A percentile compares a stretch with the other conserved stretches of the same genome.
Evolutionary conservation across 2,797 vertebrate species (phyloP).

Genomic region (Spinus olivaceus): DNA sequence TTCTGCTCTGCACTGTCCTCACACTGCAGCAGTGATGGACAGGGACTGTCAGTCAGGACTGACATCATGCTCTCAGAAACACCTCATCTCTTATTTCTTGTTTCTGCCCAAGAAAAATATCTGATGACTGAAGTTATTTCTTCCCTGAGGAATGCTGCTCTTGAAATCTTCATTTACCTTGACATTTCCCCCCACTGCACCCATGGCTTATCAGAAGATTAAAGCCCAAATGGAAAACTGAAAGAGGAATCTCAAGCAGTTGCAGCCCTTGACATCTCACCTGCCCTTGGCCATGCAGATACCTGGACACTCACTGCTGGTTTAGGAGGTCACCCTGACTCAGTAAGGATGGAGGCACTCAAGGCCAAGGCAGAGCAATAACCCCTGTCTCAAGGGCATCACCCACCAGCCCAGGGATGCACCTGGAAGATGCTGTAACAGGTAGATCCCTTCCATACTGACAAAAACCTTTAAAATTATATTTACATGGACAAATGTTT

Average conservation of each 20-base stretch:
- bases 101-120: neutral
- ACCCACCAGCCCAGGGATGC: neutral
- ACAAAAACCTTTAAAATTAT: neutral
- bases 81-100: neutral
- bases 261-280: neutral
- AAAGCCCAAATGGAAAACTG: neutral
- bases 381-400: neutral
- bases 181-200: neutral
- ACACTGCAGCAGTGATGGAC: neutral
- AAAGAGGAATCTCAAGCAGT: neutral
- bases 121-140: neutral
- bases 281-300: neutral
- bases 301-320: neutral
- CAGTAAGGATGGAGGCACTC: neutral
- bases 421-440: neutral
- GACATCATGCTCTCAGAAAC: neutral
- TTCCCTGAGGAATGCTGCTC: neutral
- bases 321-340: neutral
- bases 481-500: neutral
- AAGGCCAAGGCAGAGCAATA: too few relatives aligned
- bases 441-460: neutral
- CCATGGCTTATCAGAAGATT: neutral
- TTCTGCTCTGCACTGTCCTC: neutral
- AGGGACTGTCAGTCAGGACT: neutral
- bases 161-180: neutral